These are phyloP conservation scores for Elaphurus davidianus DNA, from an alignment of 2,113 vertebrate genomes.

Conservation along the genomic window DNA sequence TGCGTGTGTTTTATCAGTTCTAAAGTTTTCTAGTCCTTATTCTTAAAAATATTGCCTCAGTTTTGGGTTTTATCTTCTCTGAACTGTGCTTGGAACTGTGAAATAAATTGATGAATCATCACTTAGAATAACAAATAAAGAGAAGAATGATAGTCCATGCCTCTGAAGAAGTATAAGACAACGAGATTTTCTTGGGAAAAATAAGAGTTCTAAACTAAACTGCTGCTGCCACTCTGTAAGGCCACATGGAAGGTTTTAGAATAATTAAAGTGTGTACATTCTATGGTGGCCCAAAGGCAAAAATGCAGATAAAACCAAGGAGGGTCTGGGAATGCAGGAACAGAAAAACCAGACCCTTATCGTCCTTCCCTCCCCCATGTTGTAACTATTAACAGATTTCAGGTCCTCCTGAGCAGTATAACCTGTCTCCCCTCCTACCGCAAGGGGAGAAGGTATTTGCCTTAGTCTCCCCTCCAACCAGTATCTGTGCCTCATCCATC, in stretches of 20 bases:
- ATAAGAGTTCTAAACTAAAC: no score
- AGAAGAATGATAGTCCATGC: background rate
- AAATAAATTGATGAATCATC: background rate
- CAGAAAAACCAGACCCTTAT: background rate
- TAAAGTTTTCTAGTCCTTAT: background rate
- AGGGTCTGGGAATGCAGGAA: background rate
- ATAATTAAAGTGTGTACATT: background rate
- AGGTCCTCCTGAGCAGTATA: background rate
- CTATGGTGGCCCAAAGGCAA: background rate
- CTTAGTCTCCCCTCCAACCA: background rate
- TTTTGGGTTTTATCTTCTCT: background rate
- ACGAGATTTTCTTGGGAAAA: background rate
- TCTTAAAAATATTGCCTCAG: background rate
- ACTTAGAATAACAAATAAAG: background rate
- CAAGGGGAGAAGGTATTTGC: background rate
- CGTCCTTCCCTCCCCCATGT: background rate
- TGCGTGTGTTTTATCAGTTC: background rate
- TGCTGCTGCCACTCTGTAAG: background rate
- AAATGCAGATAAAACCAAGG: background rate
- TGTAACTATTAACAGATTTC: background rate
- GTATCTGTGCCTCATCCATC: background rate
- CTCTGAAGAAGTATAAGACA: background rate
- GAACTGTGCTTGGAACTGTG: background rate
- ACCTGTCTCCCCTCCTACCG: background rate
- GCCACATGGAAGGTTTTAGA: background rate